phyloP scores from a whole-genome alignment of 2,888 invertebrate genomes.

The Omphaloscelis lunosa region DNA sequence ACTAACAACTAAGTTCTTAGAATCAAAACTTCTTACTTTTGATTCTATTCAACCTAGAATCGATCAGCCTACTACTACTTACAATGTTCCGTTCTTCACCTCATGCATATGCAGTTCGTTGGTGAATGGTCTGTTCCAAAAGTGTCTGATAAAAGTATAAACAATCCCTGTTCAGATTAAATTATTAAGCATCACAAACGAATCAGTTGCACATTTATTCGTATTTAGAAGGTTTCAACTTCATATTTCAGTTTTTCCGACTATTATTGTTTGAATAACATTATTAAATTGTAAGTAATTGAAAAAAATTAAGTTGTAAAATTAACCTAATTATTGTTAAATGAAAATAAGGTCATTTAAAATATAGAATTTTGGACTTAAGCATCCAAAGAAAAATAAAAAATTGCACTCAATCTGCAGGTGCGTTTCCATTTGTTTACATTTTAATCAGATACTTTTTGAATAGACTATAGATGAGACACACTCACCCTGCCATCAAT shows the following conservation, averaged over 20 bases:
- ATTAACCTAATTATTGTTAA: neutral
- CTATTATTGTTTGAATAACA: neutral
- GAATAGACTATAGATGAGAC: neutral
- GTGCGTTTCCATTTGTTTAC: neutral
- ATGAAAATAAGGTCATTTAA: neutral
- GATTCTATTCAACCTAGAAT: neutral
- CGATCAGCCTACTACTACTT: neutral
- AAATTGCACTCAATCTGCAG: too few species aligned
- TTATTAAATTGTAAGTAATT: neutral
- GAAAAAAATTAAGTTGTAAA: neutral
- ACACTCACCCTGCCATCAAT: slow-evolving; percentile 78
- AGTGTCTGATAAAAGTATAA: neutral
- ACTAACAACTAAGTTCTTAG: neutral
- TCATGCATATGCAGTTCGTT: neutral
- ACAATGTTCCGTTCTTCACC: neutral
- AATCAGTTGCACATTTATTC: neutral
- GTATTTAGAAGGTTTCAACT: neutral
- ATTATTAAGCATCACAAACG: neutral
- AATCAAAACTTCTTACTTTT: neutral
- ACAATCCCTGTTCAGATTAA: neutral
- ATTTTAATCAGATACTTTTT: neutral
- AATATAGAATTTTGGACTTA: too few species aligned
- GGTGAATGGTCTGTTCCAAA: neutral
- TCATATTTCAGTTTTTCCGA: neutral
- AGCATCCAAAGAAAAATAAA: too few species aligned